Evolutionary conservation across 2,888 invertebrate species (phyloP).

Genomic region (Andrena chrysosceles): DNA sequence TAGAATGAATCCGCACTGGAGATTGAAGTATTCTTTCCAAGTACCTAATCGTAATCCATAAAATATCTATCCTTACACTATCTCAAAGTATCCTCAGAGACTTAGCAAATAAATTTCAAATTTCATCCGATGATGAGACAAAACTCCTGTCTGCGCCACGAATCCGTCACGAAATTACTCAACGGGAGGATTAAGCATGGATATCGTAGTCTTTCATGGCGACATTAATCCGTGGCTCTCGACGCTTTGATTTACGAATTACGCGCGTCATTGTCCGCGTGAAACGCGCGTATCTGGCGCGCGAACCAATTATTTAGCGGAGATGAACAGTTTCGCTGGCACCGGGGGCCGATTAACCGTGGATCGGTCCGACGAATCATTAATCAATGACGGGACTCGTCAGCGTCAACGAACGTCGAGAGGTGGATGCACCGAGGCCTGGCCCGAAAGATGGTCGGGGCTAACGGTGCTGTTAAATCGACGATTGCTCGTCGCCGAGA

Average conservation of each 20-base stretch:
- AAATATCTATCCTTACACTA: no score
- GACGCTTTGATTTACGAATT: conserved; percentile 27
- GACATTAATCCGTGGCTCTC: not conserved
- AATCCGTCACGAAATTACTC: conserved; percentile 4
- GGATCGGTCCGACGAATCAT: conserved; percentile 25
- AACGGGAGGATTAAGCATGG: not conserved
- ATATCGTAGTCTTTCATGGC: not conserved
- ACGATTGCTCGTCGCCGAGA: conserved; percentile 51
- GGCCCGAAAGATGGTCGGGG: conserved; percentile 36
- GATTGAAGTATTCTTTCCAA: no score
- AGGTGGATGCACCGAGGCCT: conserved; percentile 8
- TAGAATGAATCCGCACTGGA: no score
- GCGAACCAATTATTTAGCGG: conserved; percentile 40
- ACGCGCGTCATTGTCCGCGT: conserved; percentile 9
- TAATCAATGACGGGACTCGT: conserved; percentile 53
- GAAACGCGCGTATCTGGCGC: conserved; percentile 23
- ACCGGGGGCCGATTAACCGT: conserved; percentile 32
- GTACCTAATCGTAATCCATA: no score
- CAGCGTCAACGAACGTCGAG: conserved; percentile 34
- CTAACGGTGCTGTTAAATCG: conserved; percentile 52
- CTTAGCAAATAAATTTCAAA: not conserved
- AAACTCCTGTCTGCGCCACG: not conserved
- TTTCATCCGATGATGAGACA: not conserved
- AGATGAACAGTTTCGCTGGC: conserved; percentile 45
- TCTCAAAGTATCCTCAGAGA: not conserved